Evolutionary conservation across 2,888 invertebrate genomes (phyloP), one percentile per base, ranked within the genome.

Genomic region (Eremobia ochroleuca): DNA sequence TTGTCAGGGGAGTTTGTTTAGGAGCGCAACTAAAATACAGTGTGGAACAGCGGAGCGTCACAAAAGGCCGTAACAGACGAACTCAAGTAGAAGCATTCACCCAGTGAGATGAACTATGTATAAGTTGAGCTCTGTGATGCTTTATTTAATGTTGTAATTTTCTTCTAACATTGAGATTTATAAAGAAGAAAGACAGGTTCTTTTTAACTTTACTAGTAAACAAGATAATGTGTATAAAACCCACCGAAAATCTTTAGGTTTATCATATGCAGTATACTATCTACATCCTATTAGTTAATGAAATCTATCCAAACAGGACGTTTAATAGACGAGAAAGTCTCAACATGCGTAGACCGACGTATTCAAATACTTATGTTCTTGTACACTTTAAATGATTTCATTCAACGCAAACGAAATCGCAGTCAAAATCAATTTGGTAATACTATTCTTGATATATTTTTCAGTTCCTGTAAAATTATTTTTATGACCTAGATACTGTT

Each of bases 1-100:
- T 77, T 62, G 77, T 79, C 73, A 72, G 46, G 67, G 49, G 78
- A 77, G 83, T 88, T 88, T 87, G 81, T 78, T 88, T 88, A 88
- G 88, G 88, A 88, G 80, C 78, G 52, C 72, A 85, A 85, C 80
- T 88, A 81, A 88, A 87, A 88, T 85, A 88, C 84, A 79, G 55
- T 58, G 70, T 62, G 18, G 61, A 77, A 77, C 66, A 77, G 74
- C 66, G 66, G 72, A 73, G 84, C 62, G 70, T 84, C 76, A 81
- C 78, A 78, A 72, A 81, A 76, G 73, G 72, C 67, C 65, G 61
- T 71, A 65, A 72, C 64, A 66, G 66, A 61, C 52, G 66, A 61
- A 72, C 46, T 73, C 55, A 28, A 81, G 72, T 70, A 64, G 62
- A 61, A 72, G 70, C 37, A 59, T 64, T 69, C 67, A 62, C 76